phyloP scores from a whole-genome alignment of 2,113 vertebrate genomes.

The Pionites leucogaster region DNA sequence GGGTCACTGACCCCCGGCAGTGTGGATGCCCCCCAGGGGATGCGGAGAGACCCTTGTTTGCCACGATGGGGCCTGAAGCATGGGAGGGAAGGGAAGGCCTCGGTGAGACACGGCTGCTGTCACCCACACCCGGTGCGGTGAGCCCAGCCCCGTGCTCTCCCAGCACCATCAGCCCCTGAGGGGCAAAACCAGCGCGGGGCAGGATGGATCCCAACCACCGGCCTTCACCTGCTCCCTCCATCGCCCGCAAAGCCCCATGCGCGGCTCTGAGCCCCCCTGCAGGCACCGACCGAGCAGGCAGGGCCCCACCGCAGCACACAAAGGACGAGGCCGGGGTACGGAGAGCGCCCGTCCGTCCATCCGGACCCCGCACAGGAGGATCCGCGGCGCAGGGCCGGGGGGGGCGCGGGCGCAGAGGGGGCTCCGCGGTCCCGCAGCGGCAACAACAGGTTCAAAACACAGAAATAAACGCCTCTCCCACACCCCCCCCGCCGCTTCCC shows the following conservation, averaged over 20 bases:
- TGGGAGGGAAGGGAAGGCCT: not conserved
- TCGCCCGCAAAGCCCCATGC: not conserved
- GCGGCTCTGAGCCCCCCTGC: not conserved
- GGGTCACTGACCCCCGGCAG: not conserved
- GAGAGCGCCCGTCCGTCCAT: not conserved
- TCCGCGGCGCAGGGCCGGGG: not conserved
- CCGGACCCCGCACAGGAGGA: not conserved
- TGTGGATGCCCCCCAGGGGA: not conserved
- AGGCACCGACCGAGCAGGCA: not conserved
- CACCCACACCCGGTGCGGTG: too few species aligned
- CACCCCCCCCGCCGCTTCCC: not conserved
- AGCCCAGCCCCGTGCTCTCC: not conserved
- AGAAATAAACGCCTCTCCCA: constrained; percentile 15
- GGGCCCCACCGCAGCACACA: constrained; percentile 42
- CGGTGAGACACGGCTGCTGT: not conserved
- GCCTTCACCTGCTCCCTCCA: not conserved
- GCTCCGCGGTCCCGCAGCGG: constrained; percentile 3
- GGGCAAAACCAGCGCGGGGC: not conserved
- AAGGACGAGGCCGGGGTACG: not conserved
- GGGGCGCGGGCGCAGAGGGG: not conserved
- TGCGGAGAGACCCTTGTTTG: not conserved
- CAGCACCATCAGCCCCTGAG: not conserved
- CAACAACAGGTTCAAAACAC: constrained; percentile 59
- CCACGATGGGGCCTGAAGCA: rapidly evolving
- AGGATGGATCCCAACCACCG: not conserved